Percentiles rank a stretch among this genome's conserved stretches.
Evolutionary conservation across 2,888 invertebrate species (phyloP).

Genomic region (Athalia cordata): DNA sequence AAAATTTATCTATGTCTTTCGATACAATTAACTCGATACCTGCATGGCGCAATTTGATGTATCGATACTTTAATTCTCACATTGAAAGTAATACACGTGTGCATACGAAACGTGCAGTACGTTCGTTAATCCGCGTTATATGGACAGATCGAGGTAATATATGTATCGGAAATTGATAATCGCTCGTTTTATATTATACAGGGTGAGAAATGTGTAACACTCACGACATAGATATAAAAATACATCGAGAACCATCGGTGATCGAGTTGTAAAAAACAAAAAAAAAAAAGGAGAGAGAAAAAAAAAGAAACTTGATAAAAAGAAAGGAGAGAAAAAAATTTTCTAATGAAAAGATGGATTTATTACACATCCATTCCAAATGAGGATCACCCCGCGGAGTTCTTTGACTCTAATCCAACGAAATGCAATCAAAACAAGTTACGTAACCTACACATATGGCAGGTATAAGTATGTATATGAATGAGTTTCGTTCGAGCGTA

Average conservation of each 20-base stretch:
- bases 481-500: neutral
- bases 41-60: constrained; percentile 10
- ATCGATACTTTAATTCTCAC: constrained; percentile 24
- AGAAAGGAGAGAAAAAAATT: neutral
- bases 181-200: constrained; percentile 5
- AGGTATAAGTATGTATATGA: neutral
- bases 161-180: constrained; percentile 31
- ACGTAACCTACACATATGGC: neutral
- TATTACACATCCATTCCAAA: too few species aligned
- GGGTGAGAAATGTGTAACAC: constrained; percentile 18
- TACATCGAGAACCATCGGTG: neutral
- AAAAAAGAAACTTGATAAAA: neutral
- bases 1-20: constrained; percentile 22
- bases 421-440: constrained; percentile 32
- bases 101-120: neutral
- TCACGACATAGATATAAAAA: constrained; percentile 14
- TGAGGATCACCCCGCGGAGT: neutral
- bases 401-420: constrained; percentile 13
- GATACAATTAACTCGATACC: constrained; percentile 28
- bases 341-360: neutral
- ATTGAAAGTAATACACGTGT: neutral
- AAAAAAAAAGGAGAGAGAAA: neutral
- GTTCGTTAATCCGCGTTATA: neutral
- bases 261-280: neutral
- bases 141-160: neutral